These are phyloP conservation scores for Thalassoma bifasciatum DNA, from an alignment of 2,113 vertebrate species.

Conservation along the genomic window DNA sequence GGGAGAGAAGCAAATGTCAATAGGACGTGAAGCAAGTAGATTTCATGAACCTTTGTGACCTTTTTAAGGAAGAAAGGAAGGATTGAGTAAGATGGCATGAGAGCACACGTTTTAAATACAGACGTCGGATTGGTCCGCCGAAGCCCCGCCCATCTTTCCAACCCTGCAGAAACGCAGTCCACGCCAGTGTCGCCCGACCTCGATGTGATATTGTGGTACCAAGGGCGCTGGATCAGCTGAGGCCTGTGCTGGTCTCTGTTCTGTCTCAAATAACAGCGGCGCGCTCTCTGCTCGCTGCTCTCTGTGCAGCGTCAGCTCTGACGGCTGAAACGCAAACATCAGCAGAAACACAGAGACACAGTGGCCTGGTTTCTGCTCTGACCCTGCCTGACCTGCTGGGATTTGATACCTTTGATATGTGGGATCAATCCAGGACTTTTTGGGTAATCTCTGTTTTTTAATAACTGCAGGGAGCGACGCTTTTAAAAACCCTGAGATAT, in stretches of 20 bases:
- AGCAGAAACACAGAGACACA: constrained; percentile 46
- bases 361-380: constrained; percentile 31
- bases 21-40: not conserved
- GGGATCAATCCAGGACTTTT: not conserved
- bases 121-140: constrained; percentile 25
- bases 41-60: constrained; percentile 5
- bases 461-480: not conserved
- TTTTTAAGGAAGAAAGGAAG: not conserved
- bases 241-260: not conserved
- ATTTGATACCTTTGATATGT: not conserved
- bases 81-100: no score
- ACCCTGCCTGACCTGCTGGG: not conserved
- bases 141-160: constrained; percentile 4
- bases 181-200: constrained; percentile 17
- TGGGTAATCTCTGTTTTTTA: not conserved
- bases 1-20: not conserved
- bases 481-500: no score
- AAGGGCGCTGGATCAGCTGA: constrained; percentile 60
- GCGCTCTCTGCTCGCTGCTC: no score
- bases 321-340: constrained; percentile 26
- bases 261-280: constrained; percentile 53
- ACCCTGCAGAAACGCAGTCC: not conserved
- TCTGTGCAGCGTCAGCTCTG: constrained; percentile 66
- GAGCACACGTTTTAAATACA: not conserved
- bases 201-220: not conserved